phyloP scores from a whole-genome alignment of 2,888 invertebrate species.

The Polia nebulosa region DNA sequence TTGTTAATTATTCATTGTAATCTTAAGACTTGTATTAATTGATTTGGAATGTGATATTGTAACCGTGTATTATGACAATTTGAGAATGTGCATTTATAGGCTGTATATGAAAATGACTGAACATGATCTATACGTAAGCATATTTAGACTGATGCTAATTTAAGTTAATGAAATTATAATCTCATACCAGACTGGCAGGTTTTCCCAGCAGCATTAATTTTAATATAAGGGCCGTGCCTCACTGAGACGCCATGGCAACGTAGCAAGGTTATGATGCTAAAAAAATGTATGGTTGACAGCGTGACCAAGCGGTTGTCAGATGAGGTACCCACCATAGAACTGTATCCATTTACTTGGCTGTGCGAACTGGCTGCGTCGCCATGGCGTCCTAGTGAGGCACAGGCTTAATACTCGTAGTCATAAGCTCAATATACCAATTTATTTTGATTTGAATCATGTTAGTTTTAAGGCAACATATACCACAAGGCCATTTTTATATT shows the following conservation, averaged over 20 bases:
- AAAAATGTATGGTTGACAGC: too few relatives aligned
- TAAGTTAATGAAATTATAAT: slow-evolving; percentile 12
- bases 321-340: too few relatives aligned
- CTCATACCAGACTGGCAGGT: slow-evolving; percentile 27
- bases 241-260: too few relatives aligned
- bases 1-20: slow-evolving; percentile 46
- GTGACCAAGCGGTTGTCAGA: too few relatives aligned
- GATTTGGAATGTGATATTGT: slow-evolving; percentile 52
- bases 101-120: slow-evolving; percentile 6
- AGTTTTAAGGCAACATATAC: slow-evolving; percentile 73
- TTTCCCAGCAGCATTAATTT: slow-evolving; percentile 38
- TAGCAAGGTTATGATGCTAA: too few relatives aligned
- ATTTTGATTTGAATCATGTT: slow-evolving; percentile 57
- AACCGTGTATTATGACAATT: slow-evolving; percentile 9
- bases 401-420: slow-evolving; percentile 62
- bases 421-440: slow-evolving; percentile 64
- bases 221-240: too few relatives aligned
- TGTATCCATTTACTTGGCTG: too few relatives aligned
- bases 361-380: too few relatives aligned
- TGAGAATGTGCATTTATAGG: slow-evolving; percentile 1
- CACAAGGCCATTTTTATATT: slow-evolving; percentile 89
- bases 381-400: too few relatives aligned
- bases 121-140: not conserved
- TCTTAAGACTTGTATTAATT: slow-evolving; percentile 46
- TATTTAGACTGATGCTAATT: slow-evolving; percentile 26